These are phyloP conservation scores for Tipula lateralis DNA, from an alignment of 2,888 invertebrate genomes.

Conservation along the genomic window DNA sequence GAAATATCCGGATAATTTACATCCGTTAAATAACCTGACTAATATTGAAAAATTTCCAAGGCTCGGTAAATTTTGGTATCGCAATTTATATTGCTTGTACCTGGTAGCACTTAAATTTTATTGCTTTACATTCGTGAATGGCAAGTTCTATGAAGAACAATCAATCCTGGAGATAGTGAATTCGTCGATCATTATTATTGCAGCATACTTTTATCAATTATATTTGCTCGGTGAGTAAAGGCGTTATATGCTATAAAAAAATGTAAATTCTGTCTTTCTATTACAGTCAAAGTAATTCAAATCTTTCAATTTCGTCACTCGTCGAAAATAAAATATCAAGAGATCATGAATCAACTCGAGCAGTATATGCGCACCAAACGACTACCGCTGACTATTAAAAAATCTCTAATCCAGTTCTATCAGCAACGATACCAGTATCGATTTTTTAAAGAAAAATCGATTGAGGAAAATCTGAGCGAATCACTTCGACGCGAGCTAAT, in stretches of 20 bases:
- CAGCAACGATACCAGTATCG: constrained; percentile 55
- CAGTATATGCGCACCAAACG: constrained; percentile 58
- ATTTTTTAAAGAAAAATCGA: constrained; percentile 56
- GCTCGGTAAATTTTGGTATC: background rate
- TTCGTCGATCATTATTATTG: background rate
- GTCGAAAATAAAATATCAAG: constrained; percentile 49
- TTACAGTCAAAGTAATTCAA: background rate
- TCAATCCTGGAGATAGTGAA: background rate
- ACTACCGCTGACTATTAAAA: constrained; percentile 52
- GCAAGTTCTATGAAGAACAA: background rate
- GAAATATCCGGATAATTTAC: background rate
- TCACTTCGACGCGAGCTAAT: background rate
- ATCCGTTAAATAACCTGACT: background rate
- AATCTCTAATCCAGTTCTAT: constrained; percentile 55
- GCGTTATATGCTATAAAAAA: background rate
- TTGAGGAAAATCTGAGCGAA: constrained; percentile 53
- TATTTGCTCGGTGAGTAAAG: background rate
- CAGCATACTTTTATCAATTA: background rate
- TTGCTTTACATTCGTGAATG: background rate
- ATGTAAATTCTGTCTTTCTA: background rate
- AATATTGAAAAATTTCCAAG: background rate
- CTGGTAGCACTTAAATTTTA: background rate
- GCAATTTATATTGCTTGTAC: background rate
- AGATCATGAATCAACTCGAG: constrained; percentile 53
- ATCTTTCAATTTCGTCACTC: background rate